Percentiles rank a stretch among this genome's conserved stretches.
phyloP scores from a whole-genome alignment of 2,113 vertebrate species.

The Myodes glareolus region DNA sequence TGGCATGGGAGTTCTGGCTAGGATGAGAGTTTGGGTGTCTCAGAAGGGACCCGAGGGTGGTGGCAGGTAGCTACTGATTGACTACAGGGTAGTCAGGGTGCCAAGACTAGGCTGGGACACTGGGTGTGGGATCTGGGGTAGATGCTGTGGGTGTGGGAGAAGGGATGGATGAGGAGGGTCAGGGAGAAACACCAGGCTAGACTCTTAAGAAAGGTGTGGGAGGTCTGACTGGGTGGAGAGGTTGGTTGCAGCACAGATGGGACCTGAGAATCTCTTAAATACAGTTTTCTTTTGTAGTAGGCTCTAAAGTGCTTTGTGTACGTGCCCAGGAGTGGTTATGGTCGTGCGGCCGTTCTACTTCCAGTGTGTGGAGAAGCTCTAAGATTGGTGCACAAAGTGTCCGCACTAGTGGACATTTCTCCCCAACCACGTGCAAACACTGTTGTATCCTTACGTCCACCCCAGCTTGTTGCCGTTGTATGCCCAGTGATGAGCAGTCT shows the following conservation, averaged over 20 bases:
- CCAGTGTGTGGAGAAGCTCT: not conserved
- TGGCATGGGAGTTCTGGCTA: not conserved
- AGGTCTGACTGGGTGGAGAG: not conserved
- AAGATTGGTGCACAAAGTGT: not conserved
- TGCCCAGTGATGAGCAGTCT: not conserved
- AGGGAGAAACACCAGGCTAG: not conserved
- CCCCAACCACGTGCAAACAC: not conserved
- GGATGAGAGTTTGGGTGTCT: not conserved
- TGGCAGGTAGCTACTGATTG: not conserved
- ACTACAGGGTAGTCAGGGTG: not conserved
- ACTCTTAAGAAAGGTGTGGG: not conserved
- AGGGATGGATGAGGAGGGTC: not conserved
- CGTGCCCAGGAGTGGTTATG: not conserved
- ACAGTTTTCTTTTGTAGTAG: not conserved
- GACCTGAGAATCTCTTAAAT: not conserved
- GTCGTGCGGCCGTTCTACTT: not conserved
- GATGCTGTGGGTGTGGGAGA: not conserved
- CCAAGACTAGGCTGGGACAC: not conserved
- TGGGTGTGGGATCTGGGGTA: not conserved
- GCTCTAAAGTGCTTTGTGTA: not conserved
- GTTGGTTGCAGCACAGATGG: not conserved
- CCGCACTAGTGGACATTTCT: not conserved
- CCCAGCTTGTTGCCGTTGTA: not conserved
- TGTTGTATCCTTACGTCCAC: not conserved
- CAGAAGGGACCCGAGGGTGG: not conserved